phyloP scores from a whole-genome alignment of 1,140 invertebrate species.

The Drosophila nebulosa region DNA sequence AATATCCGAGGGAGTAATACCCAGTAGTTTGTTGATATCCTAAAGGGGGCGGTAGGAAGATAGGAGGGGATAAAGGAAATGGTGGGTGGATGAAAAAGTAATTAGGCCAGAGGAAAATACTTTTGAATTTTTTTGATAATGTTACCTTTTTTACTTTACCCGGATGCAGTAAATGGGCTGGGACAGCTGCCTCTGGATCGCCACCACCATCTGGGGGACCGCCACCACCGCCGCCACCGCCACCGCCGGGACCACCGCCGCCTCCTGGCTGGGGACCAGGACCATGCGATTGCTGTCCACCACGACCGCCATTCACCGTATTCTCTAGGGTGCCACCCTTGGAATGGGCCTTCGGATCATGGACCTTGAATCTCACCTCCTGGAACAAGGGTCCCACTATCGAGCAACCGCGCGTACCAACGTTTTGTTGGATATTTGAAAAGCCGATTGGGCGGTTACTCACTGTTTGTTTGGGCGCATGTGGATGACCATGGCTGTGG shows the following conservation, averaged over 20 bases:
- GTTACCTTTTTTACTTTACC: constrained; percentile 85
- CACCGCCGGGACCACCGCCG: constrained; percentile 80
- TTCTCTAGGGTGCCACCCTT: constrained; percentile 95
- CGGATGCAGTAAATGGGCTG: constrained; percentile 89
- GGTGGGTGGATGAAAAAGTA: too few relatives aligned
- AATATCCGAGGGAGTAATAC: constrained; percentile 96
- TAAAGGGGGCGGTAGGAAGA: constrained; percentile 70
- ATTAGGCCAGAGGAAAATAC: too few relatives aligned
- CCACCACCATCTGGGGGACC: constrained; percentile 80
- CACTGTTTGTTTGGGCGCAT: constrained; percentile 81
- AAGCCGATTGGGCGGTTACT: constrained; percentile 81
- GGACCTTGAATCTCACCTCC: constrained; percentile 96
- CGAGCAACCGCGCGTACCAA: constrained; percentile 83
- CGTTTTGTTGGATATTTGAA: constrained; percentile 81
- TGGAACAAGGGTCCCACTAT: constrained; percentile 91
- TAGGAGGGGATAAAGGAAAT: too few relatives aligned
- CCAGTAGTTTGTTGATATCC: constrained; percentile 93
- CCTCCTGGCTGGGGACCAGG: constrained; percentile 62
- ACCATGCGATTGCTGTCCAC: constrained; percentile 82
- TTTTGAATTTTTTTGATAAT: neutral
- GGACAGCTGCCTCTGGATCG: constrained; percentile 86
- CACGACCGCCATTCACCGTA: constrained; percentile 90
- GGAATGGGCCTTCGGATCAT: constrained; percentile 94
- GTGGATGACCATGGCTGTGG: constrained; percentile 81
- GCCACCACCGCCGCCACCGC: constrained; percentile 78